Percentiles rank a stretch among this genome's conserved stretches.
Conservation (phyloP, 2,888 invertebrate species). For the Uropetala carovei region DNA sequence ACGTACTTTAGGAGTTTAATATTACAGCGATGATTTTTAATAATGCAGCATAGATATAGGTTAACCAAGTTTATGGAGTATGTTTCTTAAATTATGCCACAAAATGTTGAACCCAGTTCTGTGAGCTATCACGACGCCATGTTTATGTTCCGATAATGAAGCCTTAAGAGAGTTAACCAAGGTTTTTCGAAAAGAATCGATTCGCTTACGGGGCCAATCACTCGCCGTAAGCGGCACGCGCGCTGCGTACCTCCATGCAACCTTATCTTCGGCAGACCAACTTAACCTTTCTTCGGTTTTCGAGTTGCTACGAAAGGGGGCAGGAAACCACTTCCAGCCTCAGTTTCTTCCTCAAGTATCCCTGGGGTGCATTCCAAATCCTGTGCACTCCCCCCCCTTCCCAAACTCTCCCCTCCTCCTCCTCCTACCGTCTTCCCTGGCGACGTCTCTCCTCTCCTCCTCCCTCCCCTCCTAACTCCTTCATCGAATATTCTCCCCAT, state of each 20-base stretch:
- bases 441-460: not conserved
- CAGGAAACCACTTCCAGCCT: slow-evolving; percentile 26
- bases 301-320: not conserved
- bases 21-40: too few relatives aligned
- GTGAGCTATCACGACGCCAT: too few relatives aligned
- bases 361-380: slow-evolving; percentile 62
- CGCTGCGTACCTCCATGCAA: not conserved
- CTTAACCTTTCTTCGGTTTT: slow-evolving; percentile 8
- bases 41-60: too few relatives aligned
- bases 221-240: not conserved
- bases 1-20: too few relatives aligned
- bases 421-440: not conserved
- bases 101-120: too few relatives aligned
- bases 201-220: not conserved
- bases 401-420: not conserved
- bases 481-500: slow-evolving; percentile 18
- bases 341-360: slow-evolving; percentile 33
- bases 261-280: not conserved
- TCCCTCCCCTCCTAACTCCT: not conserved
- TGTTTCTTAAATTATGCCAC: too few relatives aligned
- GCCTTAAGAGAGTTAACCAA: not conserved
- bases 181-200: not conserved
- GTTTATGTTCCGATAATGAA: too few relatives aligned
- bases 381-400: slow-evolving; percentile 31
- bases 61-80: too few relatives aligned